Evolutionary conservation across 2,888 invertebrate species (phyloP), one percentile per base, ranked within the genome.

Genomic region (Archips crataeganus): DNA sequence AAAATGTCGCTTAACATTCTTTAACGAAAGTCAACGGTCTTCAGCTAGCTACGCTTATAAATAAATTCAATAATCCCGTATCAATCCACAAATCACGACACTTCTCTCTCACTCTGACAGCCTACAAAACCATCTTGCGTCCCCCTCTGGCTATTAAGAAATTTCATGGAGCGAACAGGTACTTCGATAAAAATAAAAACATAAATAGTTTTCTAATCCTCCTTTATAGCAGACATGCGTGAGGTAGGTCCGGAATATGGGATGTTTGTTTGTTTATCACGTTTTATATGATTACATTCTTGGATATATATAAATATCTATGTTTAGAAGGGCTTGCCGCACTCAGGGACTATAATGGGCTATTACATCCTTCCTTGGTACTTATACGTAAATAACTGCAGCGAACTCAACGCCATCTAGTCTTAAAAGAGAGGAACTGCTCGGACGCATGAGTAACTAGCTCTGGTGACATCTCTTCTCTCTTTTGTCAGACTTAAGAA

Each of bases 231-330:
- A 36, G 68, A 39, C 72, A 68, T 23, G 3, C 67, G 62, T 72
- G 72, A 47, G 72, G 62, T 72, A 72, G 72, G 72, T 72, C 62
- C 62, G 71, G 71, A 61, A 65, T 65, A 42, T 11, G 34, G 60
- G 11, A 13, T 62, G 61, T 45, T 54, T 72, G 72, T 57, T 57
- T 47, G 57, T 72, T 60, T 42, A 60, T 71, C 59, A 67, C 67
- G 39, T 67, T 67, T 62, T 39, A 39, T 67, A 45, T 39, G 61
- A 45, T 66, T 62, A 47, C 47, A 45, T 62, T 67, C 65, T 49
- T 68, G 54, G 67, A 45, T 61, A 67, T 36, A n/a, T 60, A 71
- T 65, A 72, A 62, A 64, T 57, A 47, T 32, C 71, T 67, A 72
- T 47, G 51, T 39, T 62, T 71, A 67, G 71, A 62, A 6, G 13